Evolutionary conservation across 2,888 invertebrate genomes (phyloP).

Genomic region (Slavum lentiscoides): DNA sequence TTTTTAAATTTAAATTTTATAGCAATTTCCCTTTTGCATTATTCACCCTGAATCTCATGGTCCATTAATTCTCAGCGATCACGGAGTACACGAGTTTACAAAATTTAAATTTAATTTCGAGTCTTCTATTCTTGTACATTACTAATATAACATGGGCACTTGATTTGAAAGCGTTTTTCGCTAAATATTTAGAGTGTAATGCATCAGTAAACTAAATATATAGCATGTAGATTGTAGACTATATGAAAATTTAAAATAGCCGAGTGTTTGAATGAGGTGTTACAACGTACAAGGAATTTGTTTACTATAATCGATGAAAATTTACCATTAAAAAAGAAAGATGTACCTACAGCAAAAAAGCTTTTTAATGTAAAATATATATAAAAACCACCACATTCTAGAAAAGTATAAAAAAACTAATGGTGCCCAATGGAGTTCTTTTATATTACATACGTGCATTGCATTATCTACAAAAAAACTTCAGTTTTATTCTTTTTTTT

Average conservation of each 20-base stretch:
- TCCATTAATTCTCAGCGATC: constrained; percentile 24
- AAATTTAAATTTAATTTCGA: constrained; percentile 28
- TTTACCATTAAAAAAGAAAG: constrained; percentile 3
- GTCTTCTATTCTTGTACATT: not conserved
- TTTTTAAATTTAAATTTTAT: constrained; percentile 11
- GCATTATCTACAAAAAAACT: constrained; percentile 13
- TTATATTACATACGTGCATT: constrained; percentile 23
- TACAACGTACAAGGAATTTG: constrained; percentile 5
- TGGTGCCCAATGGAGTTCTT: constrained; percentile 31
- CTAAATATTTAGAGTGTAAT: constrained; percentile 37
- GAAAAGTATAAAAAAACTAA: constrained; percentile 40
- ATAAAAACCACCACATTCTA: constrained; percentile 17
- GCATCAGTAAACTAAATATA: constrained; percentile 18
- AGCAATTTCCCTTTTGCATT: constrained; percentile 9
- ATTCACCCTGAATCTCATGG: constrained; percentile 25
- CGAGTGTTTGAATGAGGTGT: not conserved
- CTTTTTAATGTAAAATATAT: constrained; percentile 38
- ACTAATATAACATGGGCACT: constrained; percentile 1
- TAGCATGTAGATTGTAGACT: not conserved
- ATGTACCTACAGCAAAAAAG: constrained; percentile 27
- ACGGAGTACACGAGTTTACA: constrained; percentile 1
- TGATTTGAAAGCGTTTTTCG: constrained; percentile 35
- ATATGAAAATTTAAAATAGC: not conserved
- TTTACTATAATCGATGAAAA: constrained; percentile 40
- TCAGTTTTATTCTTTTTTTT: not conserved